phyloP scores from a whole-genome alignment of 2,888 invertebrate genomes.

The Sinohyriopsis cumingii region DNA sequence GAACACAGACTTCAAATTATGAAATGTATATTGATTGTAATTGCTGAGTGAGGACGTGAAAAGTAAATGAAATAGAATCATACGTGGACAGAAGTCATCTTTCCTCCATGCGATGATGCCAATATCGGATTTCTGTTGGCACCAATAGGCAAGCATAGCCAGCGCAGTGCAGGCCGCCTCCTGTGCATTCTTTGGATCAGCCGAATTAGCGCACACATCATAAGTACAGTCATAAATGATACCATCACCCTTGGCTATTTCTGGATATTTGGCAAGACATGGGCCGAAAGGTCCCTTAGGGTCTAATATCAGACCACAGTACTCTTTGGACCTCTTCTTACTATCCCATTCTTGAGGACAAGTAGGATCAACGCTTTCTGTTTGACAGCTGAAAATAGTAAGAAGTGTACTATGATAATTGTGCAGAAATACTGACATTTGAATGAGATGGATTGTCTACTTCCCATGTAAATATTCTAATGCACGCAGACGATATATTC shows the following conservation, averaged over 20 bases:
- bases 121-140: not conserved
- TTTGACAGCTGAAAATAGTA: conserved; percentile 6
- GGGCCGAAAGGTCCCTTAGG: conserved; percentile 6
- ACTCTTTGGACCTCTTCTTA: not conserved
- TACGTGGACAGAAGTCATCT: conserved; percentile 10
- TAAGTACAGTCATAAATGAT: conserved; percentile 1
- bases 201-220: conserved; percentile 15
- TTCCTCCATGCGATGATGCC: conserved; percentile 10
- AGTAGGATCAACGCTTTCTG: conserved; percentile 1
- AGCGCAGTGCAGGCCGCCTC: conserved; percentile 9
- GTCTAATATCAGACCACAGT: conserved; percentile 14
- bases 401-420: no score
- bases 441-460: no score
- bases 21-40: no score
- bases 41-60: no score
- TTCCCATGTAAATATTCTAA: no score
- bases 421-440: no score
- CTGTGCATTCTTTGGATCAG: conserved; percentile 2
- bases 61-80: no score
- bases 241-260: not conserved
- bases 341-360: not conserved
- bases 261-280: conserved; percentile 6
- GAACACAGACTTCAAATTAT: no score
- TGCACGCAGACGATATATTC: no score
- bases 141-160: conserved; percentile 9